A percentile compares a stretch with the other conserved stretches of the same genome.
Evolutionary conservation across 2,113 vertebrate species (phyloP).

Genomic region (Lanius ludovicianus): DNA sequence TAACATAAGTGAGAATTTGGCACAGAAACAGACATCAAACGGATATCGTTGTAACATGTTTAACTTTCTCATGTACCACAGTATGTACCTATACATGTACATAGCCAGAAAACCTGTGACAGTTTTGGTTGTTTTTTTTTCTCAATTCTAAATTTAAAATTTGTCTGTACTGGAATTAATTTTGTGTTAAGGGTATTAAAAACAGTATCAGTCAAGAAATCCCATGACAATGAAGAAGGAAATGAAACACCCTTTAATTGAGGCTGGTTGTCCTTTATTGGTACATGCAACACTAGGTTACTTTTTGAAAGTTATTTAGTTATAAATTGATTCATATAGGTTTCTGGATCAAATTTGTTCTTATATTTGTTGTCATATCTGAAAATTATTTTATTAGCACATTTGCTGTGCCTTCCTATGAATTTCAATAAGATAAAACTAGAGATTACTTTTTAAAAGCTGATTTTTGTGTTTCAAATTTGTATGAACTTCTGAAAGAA

Average conservation of each 20-base stretch:
- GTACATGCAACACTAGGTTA: not conserved
- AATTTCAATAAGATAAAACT: not conserved
- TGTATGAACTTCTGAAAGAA: not conserved
- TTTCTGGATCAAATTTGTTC: not conserved
- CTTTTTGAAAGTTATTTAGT: not conserved
- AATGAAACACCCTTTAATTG: not conserved
- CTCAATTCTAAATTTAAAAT: not conserved
- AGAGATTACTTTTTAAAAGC: not conserved
- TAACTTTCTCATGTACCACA: not conserved
- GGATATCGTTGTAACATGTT: not conserved
- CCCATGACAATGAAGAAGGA: not conserved
- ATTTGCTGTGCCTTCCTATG: not conserved
- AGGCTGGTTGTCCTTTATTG: not conserved
- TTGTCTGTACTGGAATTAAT: not conserved
- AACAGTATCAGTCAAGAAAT: not conserved
- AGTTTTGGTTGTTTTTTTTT: not conserved
- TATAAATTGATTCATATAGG: not conserved
- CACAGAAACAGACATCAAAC: not conserved
- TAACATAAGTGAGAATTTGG: not conserved
- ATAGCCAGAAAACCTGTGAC: not conserved
- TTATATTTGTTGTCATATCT: not conserved
- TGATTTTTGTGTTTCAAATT: not conserved
- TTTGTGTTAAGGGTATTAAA: not conserved
- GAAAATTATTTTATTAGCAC: not conserved
- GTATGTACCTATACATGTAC: not conserved